Conservation (phyloP, 2,797 vertebrate species). For the Crocidura indochinensis region DNA sequence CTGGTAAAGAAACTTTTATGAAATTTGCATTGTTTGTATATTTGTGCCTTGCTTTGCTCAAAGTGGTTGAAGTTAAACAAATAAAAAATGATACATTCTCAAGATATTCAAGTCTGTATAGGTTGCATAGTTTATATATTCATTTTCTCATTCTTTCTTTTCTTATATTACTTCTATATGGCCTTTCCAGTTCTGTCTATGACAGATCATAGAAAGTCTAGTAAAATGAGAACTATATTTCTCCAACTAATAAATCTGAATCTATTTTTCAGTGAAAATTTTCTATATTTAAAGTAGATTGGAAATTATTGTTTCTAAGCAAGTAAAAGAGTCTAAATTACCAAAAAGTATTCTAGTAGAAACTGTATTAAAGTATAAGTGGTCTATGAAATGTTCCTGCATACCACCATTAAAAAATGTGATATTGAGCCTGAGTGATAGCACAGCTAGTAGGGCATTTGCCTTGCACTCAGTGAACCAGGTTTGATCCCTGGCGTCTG, state of each 20-base stretch:
- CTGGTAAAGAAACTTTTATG: neutral
- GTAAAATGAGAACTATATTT: neutral
- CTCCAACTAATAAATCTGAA: neutral
- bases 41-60: neutral
- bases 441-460: too few species aligned
- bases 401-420: constrained; percentile 56
- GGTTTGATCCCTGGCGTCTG: too few species aligned
- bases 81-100: neutral
- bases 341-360: constrained; percentile 22
- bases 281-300: neutral
- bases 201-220: neutral
- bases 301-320: constrained; percentile 13
- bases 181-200: too few species aligned
- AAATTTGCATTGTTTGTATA: neutral
- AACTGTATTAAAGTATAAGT: constrained; percentile 44
- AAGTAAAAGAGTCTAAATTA: neutral
- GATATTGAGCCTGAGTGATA: neutral
- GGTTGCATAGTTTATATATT: neutral
- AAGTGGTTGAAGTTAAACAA: neutral
- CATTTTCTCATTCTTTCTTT: too few species aligned
- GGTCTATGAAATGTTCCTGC: constrained; percentile 5
- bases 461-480: too few species aligned
- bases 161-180: too few species aligned
- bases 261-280: constrained; percentile 7
- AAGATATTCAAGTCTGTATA: neutral